These are phyloP conservation scores for Thaleichthys pacificus DNA, from an alignment of 2,797 vertebrate genomes.

Conservation along the genomic window DNA sequence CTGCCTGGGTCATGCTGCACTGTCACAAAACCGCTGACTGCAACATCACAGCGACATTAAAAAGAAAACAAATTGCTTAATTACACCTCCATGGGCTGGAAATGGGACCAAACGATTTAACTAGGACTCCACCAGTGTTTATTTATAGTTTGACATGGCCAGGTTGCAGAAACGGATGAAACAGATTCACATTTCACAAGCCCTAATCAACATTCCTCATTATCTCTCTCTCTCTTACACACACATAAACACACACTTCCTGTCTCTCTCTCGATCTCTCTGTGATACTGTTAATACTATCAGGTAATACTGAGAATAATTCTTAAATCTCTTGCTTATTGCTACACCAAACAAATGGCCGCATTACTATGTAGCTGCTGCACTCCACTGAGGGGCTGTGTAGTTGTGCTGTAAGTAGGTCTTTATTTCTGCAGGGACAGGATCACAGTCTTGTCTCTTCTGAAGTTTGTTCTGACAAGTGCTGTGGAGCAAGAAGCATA, in stretches of 20 bases:
- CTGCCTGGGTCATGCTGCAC: background rate
- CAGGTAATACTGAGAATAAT: constrained; percentile 35
- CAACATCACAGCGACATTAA: constrained; percentile 28
- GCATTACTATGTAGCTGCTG: constrained; percentile 11
- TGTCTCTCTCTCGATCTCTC: constrained; percentile 11
- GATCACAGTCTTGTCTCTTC: background rate
- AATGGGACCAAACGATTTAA: constrained; percentile 33
- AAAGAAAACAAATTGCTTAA: constrained; percentile 45
- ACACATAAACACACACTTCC: background rate
- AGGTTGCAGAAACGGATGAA: constrained; percentile 45
- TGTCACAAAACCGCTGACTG: constrained; percentile 44
- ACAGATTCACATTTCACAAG: constrained; percentile 49
- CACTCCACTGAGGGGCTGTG: background rate
- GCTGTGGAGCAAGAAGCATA: constrained; percentile 28
- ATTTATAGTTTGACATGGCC: constrained; percentile 41
- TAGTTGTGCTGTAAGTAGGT: background rate
- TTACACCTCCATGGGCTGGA: constrained; percentile 41
- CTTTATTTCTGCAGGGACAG: background rate
- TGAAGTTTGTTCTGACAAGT: background rate
- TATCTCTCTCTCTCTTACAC: constrained; percentile 26
- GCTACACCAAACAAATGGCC: constrained; percentile 19
- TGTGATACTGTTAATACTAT: constrained; percentile 34
- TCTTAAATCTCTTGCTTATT: constrained; percentile 41
- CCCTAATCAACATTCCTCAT: constrained; percentile 11
- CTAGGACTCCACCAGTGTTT: constrained; percentile 11